Conservation (phyloP, 2,113 vertebrate species). For the Microcebus jonahi region DNA sequence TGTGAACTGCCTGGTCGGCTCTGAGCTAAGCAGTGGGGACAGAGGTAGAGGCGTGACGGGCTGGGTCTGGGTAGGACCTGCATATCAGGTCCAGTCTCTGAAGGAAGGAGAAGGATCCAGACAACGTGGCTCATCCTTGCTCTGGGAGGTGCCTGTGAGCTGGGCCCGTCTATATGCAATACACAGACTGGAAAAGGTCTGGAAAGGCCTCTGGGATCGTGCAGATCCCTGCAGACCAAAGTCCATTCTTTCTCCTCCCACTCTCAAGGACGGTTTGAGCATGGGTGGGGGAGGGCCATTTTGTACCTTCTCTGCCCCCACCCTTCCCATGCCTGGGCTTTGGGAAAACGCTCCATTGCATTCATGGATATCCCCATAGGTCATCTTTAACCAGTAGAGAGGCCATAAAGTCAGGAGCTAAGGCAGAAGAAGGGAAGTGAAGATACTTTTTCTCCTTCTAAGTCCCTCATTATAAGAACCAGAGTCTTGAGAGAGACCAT, state of each 20-base stretch:
- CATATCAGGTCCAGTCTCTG: background rate
- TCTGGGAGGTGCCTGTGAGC: background rate
- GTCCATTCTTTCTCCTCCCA: background rate
- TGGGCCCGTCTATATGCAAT: background rate
- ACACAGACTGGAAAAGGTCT: background rate
- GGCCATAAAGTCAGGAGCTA: background rate
- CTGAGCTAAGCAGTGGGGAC: background rate
- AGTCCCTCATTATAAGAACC: background rate
- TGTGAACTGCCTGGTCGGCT: background rate
- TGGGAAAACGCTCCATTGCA: accelerated
- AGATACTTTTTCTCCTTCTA: background rate
- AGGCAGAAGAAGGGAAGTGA: background rate
- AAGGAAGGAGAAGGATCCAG: background rate
- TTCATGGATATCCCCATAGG: background rate
- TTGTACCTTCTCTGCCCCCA: background rate
- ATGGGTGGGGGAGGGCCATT: accelerated
- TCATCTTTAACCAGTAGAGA: background rate
- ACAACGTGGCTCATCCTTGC: background rate
- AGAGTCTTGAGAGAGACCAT: background rate
- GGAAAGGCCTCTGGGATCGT: background rate
- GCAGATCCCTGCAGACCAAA: background rate
- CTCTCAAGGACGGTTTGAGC: background rate
- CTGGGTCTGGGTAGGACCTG: background rate
- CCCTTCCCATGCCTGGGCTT: background rate
- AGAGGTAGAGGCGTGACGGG: background rate